Percentiles rank a stretch among this genome's conserved stretches.
phyloP scores from a whole-genome alignment of 64 coral and sea anemone genomes.

The Dendronephthya gigantea region DNA sequence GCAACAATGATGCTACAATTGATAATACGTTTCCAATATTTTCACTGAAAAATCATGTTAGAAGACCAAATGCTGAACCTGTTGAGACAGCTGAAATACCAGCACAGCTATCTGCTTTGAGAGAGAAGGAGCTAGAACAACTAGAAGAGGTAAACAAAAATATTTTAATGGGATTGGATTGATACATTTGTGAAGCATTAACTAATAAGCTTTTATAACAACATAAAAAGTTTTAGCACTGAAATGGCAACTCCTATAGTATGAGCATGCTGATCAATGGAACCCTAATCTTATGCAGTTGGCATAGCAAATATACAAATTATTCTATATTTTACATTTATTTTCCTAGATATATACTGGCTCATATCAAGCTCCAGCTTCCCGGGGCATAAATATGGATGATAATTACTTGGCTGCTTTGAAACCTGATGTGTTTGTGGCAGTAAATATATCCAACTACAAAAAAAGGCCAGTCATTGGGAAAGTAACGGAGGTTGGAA shows the following conservation, averaged over 20 bases:
- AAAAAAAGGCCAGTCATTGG: conserved; percentile 26
- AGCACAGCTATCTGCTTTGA: not conserved
- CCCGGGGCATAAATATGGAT: not conserved
- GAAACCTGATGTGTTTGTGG: not conserved
- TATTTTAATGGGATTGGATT: not conserved
- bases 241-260: not conserved
- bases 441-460: not conserved
- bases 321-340: not conserved
- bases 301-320: not conserved
- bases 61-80: not conserved
- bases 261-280: not conserved
- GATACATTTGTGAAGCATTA: no score
- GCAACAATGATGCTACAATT: not conserved
- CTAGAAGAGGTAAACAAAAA: not conserved
- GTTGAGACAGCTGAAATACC: not conserved
- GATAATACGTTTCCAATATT: not conserved
- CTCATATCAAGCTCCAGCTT: not conserved
- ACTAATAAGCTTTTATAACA: not conserved
- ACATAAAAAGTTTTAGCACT: not conserved
- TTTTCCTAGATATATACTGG: conserved; percentile 3
- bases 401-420: not conserved
- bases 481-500: no score
- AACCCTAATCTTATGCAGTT: not conserved
- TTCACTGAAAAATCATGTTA: not conserved
- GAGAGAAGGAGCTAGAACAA: not conserved